Evolutionary conservation across 2,113 vertebrate genomes (phyloP), one percentile per base, ranked within the genome.

Genomic region (Dolichallabes microphthalmus): DNA sequence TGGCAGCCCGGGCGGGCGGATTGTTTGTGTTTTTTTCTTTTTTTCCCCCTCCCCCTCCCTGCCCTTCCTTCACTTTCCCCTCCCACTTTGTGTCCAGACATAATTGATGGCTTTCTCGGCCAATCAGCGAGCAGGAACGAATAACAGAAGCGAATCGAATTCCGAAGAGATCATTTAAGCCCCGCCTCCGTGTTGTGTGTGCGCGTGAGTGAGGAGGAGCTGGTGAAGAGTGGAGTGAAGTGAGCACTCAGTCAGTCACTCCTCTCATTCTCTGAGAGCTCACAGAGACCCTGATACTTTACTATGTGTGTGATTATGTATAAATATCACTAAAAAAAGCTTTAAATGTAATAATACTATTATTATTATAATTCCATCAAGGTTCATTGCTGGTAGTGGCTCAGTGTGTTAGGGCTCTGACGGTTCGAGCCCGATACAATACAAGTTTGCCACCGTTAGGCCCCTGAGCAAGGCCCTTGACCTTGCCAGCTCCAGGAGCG

Each of bases 1-100:
- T 88, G 87, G 89, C 87, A 82, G 87, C 80, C 83, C 50, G 87
- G 83, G 84, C 63, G 87, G 87, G 84, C 81, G 83, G 77, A 53
- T 81, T 92, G 90, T 90, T 90, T 90, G 87, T 86, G 82, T 87
- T 88, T 89, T 86, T 89, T 88, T 86, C 35, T 69, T 20, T 35
- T 64, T 27, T 30, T 64, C 11, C n/a, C 58, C n/a, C n/a, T 35
- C 25, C 61, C 60, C 80, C 82, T 85, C 79, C 71, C 45, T 45
- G 45, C 45, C 45, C 45, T 45, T 45, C 64, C 83, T 77, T 84
- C 85, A 61, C 68, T 73, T 80, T 73, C 63, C 87, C 88, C 88
- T 75, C 90, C 88, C 63, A 85, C 52, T 86, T 52, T 84, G 60
- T 60, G 39, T 58, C 58, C 30, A 11, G 0, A 4, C 19, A 19